Conservation (phyloP, 2,113 vertebrate genomes). For the Eurystomus gularis region DNA sequence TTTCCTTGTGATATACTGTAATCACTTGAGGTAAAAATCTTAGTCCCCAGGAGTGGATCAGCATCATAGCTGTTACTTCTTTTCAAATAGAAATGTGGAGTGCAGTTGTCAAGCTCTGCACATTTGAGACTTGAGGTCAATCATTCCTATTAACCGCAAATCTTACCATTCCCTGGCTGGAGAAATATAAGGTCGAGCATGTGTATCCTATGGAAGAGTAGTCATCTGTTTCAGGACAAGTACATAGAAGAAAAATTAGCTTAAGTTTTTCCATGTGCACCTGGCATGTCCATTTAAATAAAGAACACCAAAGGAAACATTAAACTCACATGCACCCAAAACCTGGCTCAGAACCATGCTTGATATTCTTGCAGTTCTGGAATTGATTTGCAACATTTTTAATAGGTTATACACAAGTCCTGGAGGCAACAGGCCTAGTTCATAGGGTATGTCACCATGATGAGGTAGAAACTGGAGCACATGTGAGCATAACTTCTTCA, state of each 20-base stretch:
- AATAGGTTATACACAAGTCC: not conserved
- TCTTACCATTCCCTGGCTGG: not conserved
- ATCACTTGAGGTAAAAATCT: slow-evolving; percentile 3
- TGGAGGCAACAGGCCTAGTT: not conserved
- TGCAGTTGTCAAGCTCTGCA: not conserved
- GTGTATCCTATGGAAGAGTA: not conserved
- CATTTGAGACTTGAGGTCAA: slow-evolving; percentile 18
- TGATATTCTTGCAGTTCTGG: not conserved
- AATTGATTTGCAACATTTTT: slow-evolving; percentile 25
- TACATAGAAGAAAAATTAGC: not conserved
- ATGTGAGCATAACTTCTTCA: not conserved
- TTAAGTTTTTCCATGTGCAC: slow-evolving; percentile 43
- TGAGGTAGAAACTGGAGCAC: not conserved
- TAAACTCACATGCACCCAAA: not conserved
- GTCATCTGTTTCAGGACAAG: slow-evolving; percentile 24
- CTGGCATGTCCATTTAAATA: slow-evolving; percentile 25
- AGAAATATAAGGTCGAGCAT: not conserved
- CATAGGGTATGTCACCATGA: not conserved
- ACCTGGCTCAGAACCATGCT: not conserved
- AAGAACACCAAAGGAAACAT: slow-evolving; percentile 10
- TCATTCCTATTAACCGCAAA: slow-evolving; percentile 3
- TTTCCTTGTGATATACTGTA: not conserved
- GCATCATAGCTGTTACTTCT: slow-evolving; percentile 8
- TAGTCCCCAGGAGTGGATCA: not conserved
- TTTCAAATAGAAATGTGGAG: not conserved